Evolutionary conservation across 2,888 invertebrate species (phyloP).

Genomic region (Cheilosia vulpina): DNA sequence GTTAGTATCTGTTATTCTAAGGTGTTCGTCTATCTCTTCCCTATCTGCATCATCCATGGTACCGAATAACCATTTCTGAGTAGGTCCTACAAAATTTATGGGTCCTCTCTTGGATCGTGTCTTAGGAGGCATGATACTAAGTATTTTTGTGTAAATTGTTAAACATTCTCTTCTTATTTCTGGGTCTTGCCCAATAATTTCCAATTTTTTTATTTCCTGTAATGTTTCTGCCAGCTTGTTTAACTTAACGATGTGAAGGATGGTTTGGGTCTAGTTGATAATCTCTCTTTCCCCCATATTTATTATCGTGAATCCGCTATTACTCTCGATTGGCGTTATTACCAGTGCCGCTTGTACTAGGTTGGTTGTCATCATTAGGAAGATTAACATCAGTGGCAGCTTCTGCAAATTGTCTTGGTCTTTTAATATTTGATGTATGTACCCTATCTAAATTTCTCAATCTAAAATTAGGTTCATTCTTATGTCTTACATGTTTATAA

Average conservation of each 20-base stretch:
- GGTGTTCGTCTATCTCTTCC: slow-evolving; percentile 22
- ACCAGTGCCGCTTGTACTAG: slow-evolving; percentile 29
- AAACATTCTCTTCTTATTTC: slow-evolving; percentile 22
- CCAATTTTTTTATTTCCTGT: slow-evolving; percentile 28
- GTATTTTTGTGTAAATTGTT: background rate
- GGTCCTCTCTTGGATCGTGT: slow-evolving; percentile 27
- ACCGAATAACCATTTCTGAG: slow-evolving; percentile 25
- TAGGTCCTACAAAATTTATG: slow-evolving; percentile 21
- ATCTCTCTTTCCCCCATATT: slow-evolving; percentile 20
- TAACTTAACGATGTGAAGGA: slow-evolving; percentile 22
- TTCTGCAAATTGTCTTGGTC: slow-evolving; percentile 43
- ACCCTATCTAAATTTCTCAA: slow-evolving; percentile 19
- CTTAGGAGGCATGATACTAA: too few relatives aligned
- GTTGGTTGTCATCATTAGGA: slow-evolving; percentile 32
- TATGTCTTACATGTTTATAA: slow-evolving; percentile 27
- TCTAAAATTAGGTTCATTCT: slow-evolving; percentile 35
- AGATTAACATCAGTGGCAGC: slow-evolving; percentile 26
- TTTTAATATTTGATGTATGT: slow-evolving; percentile 36
- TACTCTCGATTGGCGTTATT: slow-evolving; percentile 24
- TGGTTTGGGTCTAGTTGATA: slow-evolving; percentile 16
- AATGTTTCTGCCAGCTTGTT: slow-evolving; percentile 11
- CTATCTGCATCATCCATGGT: slow-evolving; percentile 8
- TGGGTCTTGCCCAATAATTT: slow-evolving; percentile 20
- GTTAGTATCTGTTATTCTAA: slow-evolving; percentile 7
- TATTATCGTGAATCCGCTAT: background rate